Conservation (phyloP, 2,113 vertebrate genomes). For the Gambusia holbrooki region DNA sequence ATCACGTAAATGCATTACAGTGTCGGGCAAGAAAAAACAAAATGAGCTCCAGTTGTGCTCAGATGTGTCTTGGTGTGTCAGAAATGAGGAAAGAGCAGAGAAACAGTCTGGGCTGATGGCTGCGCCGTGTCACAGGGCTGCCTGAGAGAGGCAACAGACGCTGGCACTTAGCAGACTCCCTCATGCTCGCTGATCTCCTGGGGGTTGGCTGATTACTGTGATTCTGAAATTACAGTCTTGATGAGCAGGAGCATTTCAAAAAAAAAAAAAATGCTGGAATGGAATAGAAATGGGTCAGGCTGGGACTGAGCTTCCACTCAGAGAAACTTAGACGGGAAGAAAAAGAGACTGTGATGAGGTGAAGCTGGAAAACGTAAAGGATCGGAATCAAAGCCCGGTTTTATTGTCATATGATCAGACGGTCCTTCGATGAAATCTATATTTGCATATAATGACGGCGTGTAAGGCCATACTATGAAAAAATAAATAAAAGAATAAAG, state of each 20-base stretch:
- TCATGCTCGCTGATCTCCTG: conserved; percentile 71
- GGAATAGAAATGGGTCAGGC: conserved; percentile 69
- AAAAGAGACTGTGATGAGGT: conserved; percentile 22
- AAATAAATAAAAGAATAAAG: too few relatives aligned
- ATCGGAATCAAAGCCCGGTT: conserved; percentile 13
- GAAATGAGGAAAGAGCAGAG: conserved; percentile 40
- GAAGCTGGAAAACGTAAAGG: conserved; percentile 28
- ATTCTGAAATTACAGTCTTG: conserved; percentile 80
- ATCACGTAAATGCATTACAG: conserved; percentile 65
- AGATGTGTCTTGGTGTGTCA: conserved; percentile 45
- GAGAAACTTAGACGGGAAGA: conserved; percentile 21
- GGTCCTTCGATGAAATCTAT: neutral
- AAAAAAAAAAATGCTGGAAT: conserved; percentile 36
- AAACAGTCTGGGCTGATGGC: conserved; percentile 39
- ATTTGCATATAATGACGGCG: neutral
- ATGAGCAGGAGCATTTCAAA: conserved; percentile 73
- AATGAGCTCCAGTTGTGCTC: conserved; percentile 52
- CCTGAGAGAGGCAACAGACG: conserved; percentile 68
- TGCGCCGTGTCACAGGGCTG: conserved; percentile 60
- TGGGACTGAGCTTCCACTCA: conserved; percentile 32
- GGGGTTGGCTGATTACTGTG: conserved; percentile 78
- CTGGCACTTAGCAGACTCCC: conserved; percentile 75
- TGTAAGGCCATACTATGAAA: too few relatives aligned
- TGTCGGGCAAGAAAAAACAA: conserved; percentile 51
- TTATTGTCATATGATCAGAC: neutral